Base-by-base conservation (phyloP, 2,797 vertebrate species). In the Eulemur rubriventer region DNA sequence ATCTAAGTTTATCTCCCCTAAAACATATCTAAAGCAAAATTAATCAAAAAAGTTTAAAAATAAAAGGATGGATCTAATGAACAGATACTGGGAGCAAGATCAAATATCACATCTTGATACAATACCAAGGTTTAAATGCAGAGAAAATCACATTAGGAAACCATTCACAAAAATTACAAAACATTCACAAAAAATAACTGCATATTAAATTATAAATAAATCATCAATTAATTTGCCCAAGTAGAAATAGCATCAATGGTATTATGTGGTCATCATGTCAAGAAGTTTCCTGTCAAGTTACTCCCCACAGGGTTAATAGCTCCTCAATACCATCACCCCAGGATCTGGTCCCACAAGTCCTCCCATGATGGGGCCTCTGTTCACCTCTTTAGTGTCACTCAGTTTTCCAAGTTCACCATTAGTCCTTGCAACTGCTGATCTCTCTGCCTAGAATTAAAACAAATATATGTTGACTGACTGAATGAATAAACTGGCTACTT, bases 11-110 rank as follows among this genome's bases (percentile, higher is more conserved):
- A n/a, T 81, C 24, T 76, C 57, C 26, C 30, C 24, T 75, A 22
- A 88, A 78, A 83, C 13, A 24, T 41, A 69, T 4, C 33, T 89
- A n/a, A 72, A 81, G 33, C 9, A 76, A 92, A 81, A 48, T 72
- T 65, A 85, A 67, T 48, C 30, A 72, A 72, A 76, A 76, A 83
- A 24, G n/a, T 1, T 59, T 63, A 69, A 91, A 95, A 75, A 41
- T 52, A 18, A 84, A 67, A 95, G 7, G 16, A 52, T 79, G 9
- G 8, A 12, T 28, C 38, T 48, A 14, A 38, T 38, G 28, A 78
- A 59, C 3, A 75, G 16, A 84, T 28, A 65, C 14, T 30, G 0
- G 24, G 7, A 2, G 26, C 10, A 84, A 84, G 16, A 76, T 48
- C 24, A 69, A 79, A 48, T 52, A 83, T 5, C 7, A 20, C 6